These are phyloP conservation scores for Drosophila fulvimacula DNA, from an alignment of 2,888 invertebrate genomes.

Conservation along the genomic window DNA sequence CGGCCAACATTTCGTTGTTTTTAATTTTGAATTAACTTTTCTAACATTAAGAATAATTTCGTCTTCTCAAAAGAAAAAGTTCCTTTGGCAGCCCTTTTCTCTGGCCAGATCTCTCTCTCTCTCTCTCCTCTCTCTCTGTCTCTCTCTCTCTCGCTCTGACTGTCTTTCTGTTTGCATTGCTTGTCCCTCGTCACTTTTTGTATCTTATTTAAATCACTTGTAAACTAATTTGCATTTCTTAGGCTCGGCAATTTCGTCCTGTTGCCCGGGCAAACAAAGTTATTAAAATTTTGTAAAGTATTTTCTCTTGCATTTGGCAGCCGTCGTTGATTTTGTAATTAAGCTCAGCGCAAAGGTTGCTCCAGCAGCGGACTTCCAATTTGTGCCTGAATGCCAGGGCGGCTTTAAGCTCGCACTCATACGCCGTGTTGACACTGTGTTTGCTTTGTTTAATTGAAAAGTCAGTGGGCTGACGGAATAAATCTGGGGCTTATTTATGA, in stretches of 20 bases:
- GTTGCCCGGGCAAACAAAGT: constrained; percentile 65
- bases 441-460: constrained; percentile 40
- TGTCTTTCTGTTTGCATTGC: constrained; percentile 25
- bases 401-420: constrained; percentile 33
- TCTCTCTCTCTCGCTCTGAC: not conserved
- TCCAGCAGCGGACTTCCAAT: constrained; percentile 17
- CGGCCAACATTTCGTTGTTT: constrained; percentile 6
- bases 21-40: constrained; percentile 21
- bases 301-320: constrained; percentile 58
- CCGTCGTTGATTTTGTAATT: constrained; percentile 60
- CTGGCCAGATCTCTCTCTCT: not conserved
- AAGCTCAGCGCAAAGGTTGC: constrained; percentile 36
- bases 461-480: constrained; percentile 4
- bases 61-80: constrained; percentile 33
- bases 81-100: constrained; percentile 43
- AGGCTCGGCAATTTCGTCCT: constrained; percentile 54
- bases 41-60: constrained; percentile 39
- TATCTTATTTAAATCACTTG: constrained; percentile 76
- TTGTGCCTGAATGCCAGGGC: constrained; percentile 1
- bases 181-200: constrained; percentile 71
- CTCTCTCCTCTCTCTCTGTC: not conserved
- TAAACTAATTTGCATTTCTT: constrained; percentile 77
- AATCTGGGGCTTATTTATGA: constrained; percentile 53
- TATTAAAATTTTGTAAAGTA: constrained; percentile 69
- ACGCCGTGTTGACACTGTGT: constrained; percentile 14